Evolutionary conservation across 2,888 invertebrate species (phyloP), one percentile per base, ranked within the genome.

Genomic region (Patella pellucida): DNA sequence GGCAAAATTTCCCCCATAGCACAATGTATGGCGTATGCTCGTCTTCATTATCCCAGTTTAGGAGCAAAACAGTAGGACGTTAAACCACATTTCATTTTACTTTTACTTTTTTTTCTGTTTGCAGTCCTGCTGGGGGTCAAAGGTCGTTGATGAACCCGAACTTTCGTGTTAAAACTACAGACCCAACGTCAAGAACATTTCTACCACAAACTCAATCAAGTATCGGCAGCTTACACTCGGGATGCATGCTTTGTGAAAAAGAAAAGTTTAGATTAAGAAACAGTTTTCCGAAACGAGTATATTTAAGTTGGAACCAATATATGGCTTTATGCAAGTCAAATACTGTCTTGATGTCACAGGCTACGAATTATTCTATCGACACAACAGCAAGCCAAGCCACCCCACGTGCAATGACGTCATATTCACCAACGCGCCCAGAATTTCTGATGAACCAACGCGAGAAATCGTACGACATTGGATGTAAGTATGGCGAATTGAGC

Each of bases 241-340:
- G 23, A 12, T 62, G 62, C 23, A 62, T 62, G 3, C 62, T 62
- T 7, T 62, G 62, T 62, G 62, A 62, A 62, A 19, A 62, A 23
- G 62, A 62, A 62, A 62, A 62, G 14, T 62, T 62, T 23, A 62
- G 23, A 62, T 23, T 62, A 12, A 12, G 62, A 23, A 62, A 62
- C 62, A 62, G 62, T 62, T 62, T 62, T 62, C 62, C 62, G 12
- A 62, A 62, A 62, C 19, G 62, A 62, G 62, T 62, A 5, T 62
- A 23, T 14, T 19, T 62, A 62, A 62, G 62, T 62, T 62, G 62
- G 62, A 23, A 19, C 14, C 62, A 62, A 16, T 62, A 62, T 15
- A 62, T 19, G 62, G 23, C 62, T 62, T 23, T 62, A 12, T 62
- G 62, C 62, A 62, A 62, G 23, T 62, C 62, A 62, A 62, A 62